Percentiles rank a stretch among this genome's conserved stretches.
phyloP scores from a whole-genome alignment of 2,113 vertebrate genomes.

The Setophaga petechia region DNA sequence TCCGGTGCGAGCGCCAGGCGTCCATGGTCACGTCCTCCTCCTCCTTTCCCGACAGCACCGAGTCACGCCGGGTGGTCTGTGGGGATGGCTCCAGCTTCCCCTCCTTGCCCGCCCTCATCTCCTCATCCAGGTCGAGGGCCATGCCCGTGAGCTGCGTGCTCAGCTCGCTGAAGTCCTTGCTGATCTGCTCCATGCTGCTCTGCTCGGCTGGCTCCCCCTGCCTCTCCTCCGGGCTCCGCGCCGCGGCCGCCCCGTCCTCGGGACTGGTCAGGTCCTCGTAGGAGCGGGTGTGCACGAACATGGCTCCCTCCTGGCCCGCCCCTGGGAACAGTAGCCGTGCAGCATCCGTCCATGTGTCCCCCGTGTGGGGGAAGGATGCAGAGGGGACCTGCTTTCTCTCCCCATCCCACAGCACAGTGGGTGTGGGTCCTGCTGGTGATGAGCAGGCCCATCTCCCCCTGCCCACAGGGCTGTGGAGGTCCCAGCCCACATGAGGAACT shows the following conservation, averaged over 20 bases:
- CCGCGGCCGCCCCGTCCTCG: conserved; percentile 28
- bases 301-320: conserved; percentile 88
- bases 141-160: conserved; percentile 78
- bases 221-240: conserved; percentile 47
- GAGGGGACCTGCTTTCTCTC: not conserved
- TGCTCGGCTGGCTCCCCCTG: not conserved
- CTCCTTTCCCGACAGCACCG: conserved; percentile 58
- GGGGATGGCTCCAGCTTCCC: conserved; percentile 51
- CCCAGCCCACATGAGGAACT: accelerated
- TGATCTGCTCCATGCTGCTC: conserved; percentile 77
- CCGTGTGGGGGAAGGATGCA: accelerated
- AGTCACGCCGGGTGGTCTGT: not conserved
- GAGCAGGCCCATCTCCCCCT: not conserved
- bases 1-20: conserved; percentile 88
- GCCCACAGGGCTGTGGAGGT: not conserved
- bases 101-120: conserved; percentile 74
- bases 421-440: accelerated
- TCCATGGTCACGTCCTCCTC: conserved; percentile 87
- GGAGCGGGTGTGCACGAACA: conserved; percentile 91
- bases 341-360: accelerated
- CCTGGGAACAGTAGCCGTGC: conserved; percentile 68
- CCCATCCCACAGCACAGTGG: accelerated
- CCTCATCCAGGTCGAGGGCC: conserved; percentile 74
- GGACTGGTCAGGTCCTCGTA: conserved; percentile 90
- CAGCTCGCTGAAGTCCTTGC: conserved; percentile 80